These are phyloP conservation scores for Apistogramma diplotaenia DNA, from an alignment of 2,113 vertebrate genomes.

Conservation along the genomic window DNA sequence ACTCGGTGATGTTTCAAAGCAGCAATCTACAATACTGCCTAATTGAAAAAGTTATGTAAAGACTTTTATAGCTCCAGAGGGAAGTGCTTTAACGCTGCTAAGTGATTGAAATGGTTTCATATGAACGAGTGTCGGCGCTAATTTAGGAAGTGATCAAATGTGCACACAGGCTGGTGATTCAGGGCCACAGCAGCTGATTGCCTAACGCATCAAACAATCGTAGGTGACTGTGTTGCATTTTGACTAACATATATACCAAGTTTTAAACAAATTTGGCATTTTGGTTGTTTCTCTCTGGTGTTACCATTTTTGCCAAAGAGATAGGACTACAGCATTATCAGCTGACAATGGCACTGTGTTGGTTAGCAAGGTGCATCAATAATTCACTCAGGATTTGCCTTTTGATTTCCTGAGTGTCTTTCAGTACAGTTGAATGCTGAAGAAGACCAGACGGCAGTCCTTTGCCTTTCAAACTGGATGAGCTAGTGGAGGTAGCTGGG, in stretches of 20 bases:
- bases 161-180: not conserved
- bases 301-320: accelerated
- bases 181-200: not conserved
- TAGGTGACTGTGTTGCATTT: not conserved
- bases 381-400: not conserved
- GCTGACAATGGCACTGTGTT: not conserved
- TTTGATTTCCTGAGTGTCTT: no score
- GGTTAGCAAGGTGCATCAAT: not conserved
- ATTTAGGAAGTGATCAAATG: not conserved
- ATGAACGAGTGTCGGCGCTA: not conserved
- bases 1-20: no score
- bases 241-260: not conserved
- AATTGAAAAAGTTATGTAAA: not conserved
- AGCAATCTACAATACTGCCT: not conserved
- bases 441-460: no score
- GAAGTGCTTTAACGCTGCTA: not conserved
- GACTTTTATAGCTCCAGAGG: not conserved
- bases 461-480: not conserved
- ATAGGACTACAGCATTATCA: no score
- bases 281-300: not conserved
- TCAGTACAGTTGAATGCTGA: no score
- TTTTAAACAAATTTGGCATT: not conserved
- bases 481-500: no score
- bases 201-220: not conserved
- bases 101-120: not conserved